Conservation (phyloP, 1,140 invertebrate species). For the Bathynomus jamesi region DNA sequence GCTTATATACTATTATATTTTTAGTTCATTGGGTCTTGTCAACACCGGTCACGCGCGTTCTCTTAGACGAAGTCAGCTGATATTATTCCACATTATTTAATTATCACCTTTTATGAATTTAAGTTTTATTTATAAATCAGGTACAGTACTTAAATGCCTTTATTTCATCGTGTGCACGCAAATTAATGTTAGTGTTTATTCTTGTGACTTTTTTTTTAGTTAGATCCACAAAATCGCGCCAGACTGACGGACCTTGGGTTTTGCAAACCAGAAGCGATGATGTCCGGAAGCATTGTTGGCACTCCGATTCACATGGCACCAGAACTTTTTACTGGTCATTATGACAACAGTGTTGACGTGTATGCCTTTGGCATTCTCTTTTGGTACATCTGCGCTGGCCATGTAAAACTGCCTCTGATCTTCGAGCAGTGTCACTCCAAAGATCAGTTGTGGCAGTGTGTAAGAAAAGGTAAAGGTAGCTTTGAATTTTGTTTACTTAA, state of each 20-base stretch:
- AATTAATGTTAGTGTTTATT: background rate
- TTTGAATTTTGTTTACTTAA: background rate
- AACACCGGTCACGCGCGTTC: too few species aligned
- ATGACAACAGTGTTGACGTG: slow-evolving; percentile 78
- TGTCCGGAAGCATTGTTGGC: slow-evolving; percentile 74
- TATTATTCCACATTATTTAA: background rate
- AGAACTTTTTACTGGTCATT: slow-evolving; percentile 70
- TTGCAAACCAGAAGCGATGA: slow-evolving; percentile 84
- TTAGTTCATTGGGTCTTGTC: too few species aligned
- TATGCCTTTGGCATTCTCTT: slow-evolving; percentile 87
- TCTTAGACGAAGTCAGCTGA: too few species aligned
- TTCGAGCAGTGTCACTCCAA: slow-evolving; percentile 83
- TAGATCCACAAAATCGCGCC: slow-evolving; percentile 65
- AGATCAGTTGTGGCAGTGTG: slow-evolving; percentile 76
- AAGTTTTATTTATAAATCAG: background rate
- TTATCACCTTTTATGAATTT: background rate
- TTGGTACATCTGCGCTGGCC: slow-evolving; percentile 82
- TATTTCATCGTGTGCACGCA: background rate
- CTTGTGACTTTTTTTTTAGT: slow-evolving; percentile 41
- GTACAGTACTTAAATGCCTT: background rate
- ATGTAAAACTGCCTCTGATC: slow-evolving; percentile 64
- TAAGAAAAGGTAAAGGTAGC: slow-evolving; percentile 60
- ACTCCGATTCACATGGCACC: slow-evolving; percentile 90
- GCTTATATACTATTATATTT: too few species aligned
- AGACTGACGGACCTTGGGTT: slow-evolving; percentile 84